phyloP scores from a whole-genome alignment of 2,888 invertebrate species.

The Subacronicta megacephala region DNA sequence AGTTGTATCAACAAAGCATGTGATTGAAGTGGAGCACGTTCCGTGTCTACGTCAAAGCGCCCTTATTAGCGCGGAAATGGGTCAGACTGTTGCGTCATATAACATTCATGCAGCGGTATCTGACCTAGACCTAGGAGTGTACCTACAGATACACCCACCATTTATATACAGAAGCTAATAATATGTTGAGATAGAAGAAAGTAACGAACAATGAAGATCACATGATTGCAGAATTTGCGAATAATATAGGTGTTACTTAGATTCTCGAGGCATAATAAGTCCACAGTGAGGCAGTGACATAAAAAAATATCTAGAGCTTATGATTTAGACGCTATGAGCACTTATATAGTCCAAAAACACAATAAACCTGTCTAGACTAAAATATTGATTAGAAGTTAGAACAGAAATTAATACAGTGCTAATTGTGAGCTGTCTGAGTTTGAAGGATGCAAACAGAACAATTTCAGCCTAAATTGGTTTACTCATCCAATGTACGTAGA shows the following conservation, averaged over 20 bases:
- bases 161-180: too few species aligned
- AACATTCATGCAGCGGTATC: not conserved
- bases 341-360: not conserved
- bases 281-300: too few species aligned
- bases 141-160: not conserved
- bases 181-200: too few species aligned
- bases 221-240: too few species aligned
- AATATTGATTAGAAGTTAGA: constrained; percentile 46
- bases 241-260: too few species aligned
- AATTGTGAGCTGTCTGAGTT: constrained; percentile 33
- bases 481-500: constrained; percentile 48
- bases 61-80: constrained; percentile 19
- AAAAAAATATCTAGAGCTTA: too few species aligned
- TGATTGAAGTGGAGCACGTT: constrained; percentile 11
- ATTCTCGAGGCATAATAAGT: too few species aligned
- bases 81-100: constrained; percentile 26
- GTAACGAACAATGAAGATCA: too few species aligned
- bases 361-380: constrained; percentile 51
- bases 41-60: constrained; percentile 10
- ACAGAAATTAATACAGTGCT: constrained; percentile 40
- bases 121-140: constrained; percentile 3
- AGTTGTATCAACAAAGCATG: constrained; percentile 3
- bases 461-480: constrained; percentile 42
- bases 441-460: constrained; percentile 35
- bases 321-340: not conserved